Percentiles rank a stretch among this genome's conserved stretches.
Evolutionary conservation across 2,888 invertebrate species (phyloP).

Genomic region (Tenthredo livida): DNA sequence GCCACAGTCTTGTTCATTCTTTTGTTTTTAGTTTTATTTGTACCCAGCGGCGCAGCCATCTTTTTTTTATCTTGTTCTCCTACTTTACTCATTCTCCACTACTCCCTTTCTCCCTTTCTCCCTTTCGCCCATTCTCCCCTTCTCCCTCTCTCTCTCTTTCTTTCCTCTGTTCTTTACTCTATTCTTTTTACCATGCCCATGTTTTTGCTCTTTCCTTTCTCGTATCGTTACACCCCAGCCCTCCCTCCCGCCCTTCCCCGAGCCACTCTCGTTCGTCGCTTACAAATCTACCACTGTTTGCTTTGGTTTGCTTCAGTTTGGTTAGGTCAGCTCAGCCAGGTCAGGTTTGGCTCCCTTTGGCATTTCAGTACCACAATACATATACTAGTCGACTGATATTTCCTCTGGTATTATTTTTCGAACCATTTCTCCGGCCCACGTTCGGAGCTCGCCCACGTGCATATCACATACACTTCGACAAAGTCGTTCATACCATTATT

Average conservation of each 20-base stretch:
- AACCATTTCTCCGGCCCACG: conserved; percentile 29
- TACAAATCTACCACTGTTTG: conserved; percentile 49
- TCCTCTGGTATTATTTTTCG: conserved; percentile 10
- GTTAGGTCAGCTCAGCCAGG: conserved; percentile 40
- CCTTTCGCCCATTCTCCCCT: background rate
- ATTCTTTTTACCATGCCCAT: conserved; percentile 27
- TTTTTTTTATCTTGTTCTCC: conserved; percentile 36
- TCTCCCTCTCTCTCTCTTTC: conserved; percentile 38
- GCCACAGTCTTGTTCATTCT: conserved; percentile 46
- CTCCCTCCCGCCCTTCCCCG: background rate
- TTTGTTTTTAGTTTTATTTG: conserved; percentile 48
- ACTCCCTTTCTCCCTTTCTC: background rate
- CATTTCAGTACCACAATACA: conserved; percentile 18
- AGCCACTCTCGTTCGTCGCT: conserved; percentile 17
- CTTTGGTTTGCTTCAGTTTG: conserved; percentile 43
- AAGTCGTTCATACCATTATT: background rate
- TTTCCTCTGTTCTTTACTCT: background rate
- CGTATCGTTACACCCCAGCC: conserved; percentile 40
- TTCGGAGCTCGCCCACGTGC: background rate
- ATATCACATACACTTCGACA: background rate
- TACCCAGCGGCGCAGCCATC: conserved; percentile 39
- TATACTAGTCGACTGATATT: conserved; percentile 11
- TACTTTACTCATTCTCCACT: conserved; percentile 24
- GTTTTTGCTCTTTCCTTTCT: conserved; percentile 45
- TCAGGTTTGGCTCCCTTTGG: conserved; percentile 24